These are phyloP conservation scores for Eupsilia transversa DNA, from an alignment of 2,888 invertebrate genomes.

Conservation along the genomic window DNA sequence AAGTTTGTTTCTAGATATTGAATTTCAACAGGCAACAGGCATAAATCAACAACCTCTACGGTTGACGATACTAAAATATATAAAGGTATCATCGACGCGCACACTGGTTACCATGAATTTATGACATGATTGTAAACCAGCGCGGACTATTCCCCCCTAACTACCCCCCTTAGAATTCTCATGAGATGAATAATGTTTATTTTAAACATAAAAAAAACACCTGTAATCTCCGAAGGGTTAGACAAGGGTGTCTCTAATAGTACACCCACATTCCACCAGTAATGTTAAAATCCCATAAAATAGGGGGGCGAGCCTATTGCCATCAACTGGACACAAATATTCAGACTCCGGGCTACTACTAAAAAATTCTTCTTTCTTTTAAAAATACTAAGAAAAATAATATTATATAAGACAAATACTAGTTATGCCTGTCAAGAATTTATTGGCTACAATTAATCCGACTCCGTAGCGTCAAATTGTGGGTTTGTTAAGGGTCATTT, in stretches of 20 bases:
- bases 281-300: not conserved
- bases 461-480: constrained; percentile 40
- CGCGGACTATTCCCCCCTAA: no score
- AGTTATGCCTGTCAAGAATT: not conserved
- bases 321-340: not conserved
- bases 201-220: not conserved
- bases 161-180: no score
- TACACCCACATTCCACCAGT: not conserved
- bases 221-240: not conserved
- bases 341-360: not conserved
- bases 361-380: not conserved
- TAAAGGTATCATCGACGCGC: no score
- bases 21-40: no score
- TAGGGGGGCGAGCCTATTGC: not conserved
- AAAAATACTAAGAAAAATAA: not conserved
- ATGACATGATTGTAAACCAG: no score
- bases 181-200: not conserved
- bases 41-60: not conserved
- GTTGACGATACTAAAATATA: no score
- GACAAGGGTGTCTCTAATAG: not conserved
- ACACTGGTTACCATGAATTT: no score
- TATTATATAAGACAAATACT: not conserved
- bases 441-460: constrained; percentile 22
- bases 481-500: constrained; percentile 49
- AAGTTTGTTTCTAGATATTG: constrained; percentile 24